A percentile compares a stretch with the other conserved stretches of the same genome.
These are phyloP conservation scores for Sparidentex hasta DNA, from an alignment of 2,797 vertebrate species.

Conservation along the genomic window DNA sequence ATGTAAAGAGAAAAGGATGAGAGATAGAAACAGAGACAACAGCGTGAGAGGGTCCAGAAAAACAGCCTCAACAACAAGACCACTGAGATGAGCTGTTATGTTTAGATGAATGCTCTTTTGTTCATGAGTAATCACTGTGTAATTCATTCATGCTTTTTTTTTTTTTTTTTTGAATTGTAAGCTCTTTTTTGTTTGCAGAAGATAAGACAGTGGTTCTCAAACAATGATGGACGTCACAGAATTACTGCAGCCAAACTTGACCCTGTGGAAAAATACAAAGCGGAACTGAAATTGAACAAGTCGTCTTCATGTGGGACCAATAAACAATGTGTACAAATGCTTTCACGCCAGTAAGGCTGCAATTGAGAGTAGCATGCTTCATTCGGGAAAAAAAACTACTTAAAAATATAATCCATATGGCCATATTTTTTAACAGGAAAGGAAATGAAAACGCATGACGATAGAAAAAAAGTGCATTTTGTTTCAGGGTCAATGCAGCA, in stretches of 20 bases:
- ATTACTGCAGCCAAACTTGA: not conserved
- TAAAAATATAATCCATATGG: not conserved
- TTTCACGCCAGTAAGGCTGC: conserved; percentile 1
- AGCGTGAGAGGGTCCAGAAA: conserved; percentile 1
- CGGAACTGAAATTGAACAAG: conserved; percentile 27
- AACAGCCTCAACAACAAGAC: conserved; percentile 2
- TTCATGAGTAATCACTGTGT: conserved; percentile 6
- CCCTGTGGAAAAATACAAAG: conserved; percentile 27
- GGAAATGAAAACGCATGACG: not conserved
- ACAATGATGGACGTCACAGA: not conserved
- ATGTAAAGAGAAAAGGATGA: not conserved
- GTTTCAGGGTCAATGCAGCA: not conserved
- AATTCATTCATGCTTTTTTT: conserved; percentile 6
- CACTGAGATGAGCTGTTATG: conserved; percentile 7
- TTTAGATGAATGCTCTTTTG: conserved; percentile 21
- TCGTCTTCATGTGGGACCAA: conserved; percentile 28
- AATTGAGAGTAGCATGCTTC: not conserved
- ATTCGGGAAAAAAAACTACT: not conserved
- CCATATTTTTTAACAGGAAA: not conserved
- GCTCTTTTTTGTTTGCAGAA: conserved; percentile 14
- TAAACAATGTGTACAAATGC: conserved; percentile 29
- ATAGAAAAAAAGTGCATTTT: too few relatives aligned
- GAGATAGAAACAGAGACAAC: not conserved
- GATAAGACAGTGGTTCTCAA: conserved; percentile 11
- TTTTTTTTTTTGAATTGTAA: not conserved